Conservation (phyloP, 2,888 invertebrate genomes). For the Sarcophaga rosellei region DNA sequence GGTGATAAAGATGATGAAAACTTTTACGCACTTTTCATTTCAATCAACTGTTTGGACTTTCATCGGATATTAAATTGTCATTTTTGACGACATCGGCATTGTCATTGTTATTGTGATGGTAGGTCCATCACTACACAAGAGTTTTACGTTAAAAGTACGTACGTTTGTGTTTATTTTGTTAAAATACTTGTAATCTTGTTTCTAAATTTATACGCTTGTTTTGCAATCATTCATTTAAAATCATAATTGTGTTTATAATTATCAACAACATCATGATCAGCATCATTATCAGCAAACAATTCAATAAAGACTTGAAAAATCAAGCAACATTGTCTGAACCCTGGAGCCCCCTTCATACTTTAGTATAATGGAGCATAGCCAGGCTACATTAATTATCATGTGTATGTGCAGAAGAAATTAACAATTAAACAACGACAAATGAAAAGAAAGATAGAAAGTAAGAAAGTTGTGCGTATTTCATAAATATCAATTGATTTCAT, state of each 20-base stretch:
- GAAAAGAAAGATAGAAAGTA: neutral
- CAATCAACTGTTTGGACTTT: constrained; percentile 52
- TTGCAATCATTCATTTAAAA: constrained; percentile 32
- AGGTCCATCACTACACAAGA: neutral
- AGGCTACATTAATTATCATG: constrained; percentile 34
- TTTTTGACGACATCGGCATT: constrained; percentile 37
- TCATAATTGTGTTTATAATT: neutral
- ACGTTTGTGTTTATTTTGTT: neutral
- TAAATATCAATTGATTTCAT: constrained; percentile 27
- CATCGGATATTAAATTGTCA: constrained; percentile 64
- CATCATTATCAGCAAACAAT: too few relatives aligned
- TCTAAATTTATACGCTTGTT: constrained; percentile 39
- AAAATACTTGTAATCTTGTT: neutral
- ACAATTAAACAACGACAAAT: neutral
- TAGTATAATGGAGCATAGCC: constrained; percentile 2
- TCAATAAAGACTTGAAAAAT: too few relatives aligned
- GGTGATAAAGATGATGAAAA: constrained; percentile 31
- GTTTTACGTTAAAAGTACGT: neutral
- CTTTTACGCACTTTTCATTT: constrained; percentile 68
- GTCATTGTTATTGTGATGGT: neutral
- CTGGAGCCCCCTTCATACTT: neutral
- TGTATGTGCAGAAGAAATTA: neutral
- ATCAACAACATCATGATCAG: constrained; percentile 50
- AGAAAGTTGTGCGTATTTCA: constrained; percentile 62
- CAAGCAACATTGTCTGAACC: too few relatives aligned